Base-by-base conservation (phyloP, 2,113 vertebrate genomes). In the Lepus europaeus region DNA sequence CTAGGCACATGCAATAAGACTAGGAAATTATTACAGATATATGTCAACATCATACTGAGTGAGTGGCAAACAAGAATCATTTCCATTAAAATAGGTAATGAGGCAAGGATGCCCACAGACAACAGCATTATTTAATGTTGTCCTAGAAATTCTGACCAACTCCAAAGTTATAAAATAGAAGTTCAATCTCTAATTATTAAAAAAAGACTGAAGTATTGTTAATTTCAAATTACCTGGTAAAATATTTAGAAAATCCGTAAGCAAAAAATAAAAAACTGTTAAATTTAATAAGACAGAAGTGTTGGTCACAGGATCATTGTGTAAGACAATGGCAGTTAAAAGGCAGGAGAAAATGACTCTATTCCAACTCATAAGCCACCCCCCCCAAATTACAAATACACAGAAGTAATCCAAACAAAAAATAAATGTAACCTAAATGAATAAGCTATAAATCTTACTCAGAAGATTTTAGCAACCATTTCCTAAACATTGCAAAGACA, bases 171-270 rank as follows among this genome's bases (percentile, higher is more conserved):
- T 11, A 12, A 81, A 76, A 59, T 6, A 72, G 53, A 94, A 83
- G 51, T 49, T 83, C 2, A 51, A 53, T 8, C 5, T 83, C n/a
- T 22, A 89, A 45, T 77, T 77, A 73, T 11, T 87, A 36, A 87
- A 92, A 23, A 20, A 80, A 68, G 27, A 53, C 31, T 93, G 49
- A 92, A 91, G 2, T n/a, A 12, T 6, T 83, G 25, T 45, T 76
- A 51, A 72, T 91, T 87, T 93, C 33, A 31, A 22, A 5, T 76
- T 22, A 76, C 36, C 31, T 22, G 49, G 80, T 36, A 61, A 91
- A 93, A 83, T 70, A 56, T 56, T 91, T 73, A 59, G 68, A 94
- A 93, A 90, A 79, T 36, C 25, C 10, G 39, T 86, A 93, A 68
- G 16, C 64, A 70, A 11, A 39, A 90, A 93, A 86, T 79, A 29